Base-by-base conservation (phyloP, 2,797 vertebrate species). In the Rhabdomys pumilio region DNA sequence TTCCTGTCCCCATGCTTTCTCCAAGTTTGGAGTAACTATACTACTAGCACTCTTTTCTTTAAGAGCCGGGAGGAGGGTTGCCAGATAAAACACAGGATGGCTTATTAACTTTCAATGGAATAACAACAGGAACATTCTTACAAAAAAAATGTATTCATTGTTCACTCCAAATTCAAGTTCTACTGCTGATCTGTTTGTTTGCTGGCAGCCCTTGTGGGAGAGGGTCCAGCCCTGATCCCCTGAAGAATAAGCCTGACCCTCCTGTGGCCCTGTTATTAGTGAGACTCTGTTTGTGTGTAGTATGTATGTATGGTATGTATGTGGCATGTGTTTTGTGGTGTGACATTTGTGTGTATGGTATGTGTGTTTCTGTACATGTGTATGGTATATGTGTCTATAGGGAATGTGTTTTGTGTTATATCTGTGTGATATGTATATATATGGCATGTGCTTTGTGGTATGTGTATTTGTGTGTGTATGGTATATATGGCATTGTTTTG, bases 81-180 rank as follows among this genome's bases (percentile, higher is more conserved):
- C 80, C 94, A 87, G 65, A 87, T 89, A 95, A 92, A 92, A 92
- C 77, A 92, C 34, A 90, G 84, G 38, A 61, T 0, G 2, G n/a
- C 7, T 29, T 26, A 26, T 90, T 63, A 83, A 72, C 92, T 72
- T 47, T 93, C 93, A 95, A 73, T 94, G 44, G 65, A n/a, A 86
- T 72, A 91, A 90, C 79, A 90, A 53, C 9, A 22, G 67, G 50
- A 31, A 55, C 8, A 8, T 63, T 92, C n/a, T 95, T 81, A 29
- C 10, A 65, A 80, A 41, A 79, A 69, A 76, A 77, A 31, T 80
- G 12, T 63, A 81, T 89, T 95, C 94, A 59, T 72, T 96, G 86
- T 97, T 92, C 93, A 91, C 55, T 44, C 29, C 26, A 90, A 92
- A 80, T 88, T 73, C 73, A 88, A 55, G 67, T 63, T 38, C 92